Conservation (phyloP, 2,888 invertebrate species). For the Synanthedon myopaeformis region DNA sequence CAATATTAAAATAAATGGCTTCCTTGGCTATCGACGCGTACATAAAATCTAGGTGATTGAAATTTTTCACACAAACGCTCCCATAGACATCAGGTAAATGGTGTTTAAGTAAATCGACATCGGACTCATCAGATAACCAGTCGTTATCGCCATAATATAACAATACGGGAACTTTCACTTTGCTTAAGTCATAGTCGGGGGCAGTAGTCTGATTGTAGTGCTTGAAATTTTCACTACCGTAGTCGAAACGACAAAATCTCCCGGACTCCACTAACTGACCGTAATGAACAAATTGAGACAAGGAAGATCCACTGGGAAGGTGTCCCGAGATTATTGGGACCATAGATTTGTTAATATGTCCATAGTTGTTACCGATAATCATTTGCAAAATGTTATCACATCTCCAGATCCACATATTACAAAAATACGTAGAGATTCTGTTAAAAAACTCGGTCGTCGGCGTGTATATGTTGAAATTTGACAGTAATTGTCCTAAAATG, state of each 20-base stretch:
- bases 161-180: conserved; percentile 29
- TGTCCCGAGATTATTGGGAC: conserved; percentile 72
- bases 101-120: conserved; percentile 47
- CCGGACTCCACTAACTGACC: conserved; percentile 40
- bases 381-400: conserved; percentile 32
- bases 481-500: conserved; percentile 20
- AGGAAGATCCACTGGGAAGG: conserved; percentile 70
- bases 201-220: conserved; percentile 51
- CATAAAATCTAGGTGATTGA: conserved; percentile 76
- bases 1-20: conserved; percentile 59
- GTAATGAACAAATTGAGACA: conserved; percentile 58
- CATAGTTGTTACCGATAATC: conserved; percentile 27
- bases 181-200: conserved; percentile 38
- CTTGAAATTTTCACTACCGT: conserved; percentile 26
- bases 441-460: conserved; percentile 29
- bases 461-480: conserved; percentile 21
- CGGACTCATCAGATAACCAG: conserved; percentile 55
- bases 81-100: conserved; percentile 63
- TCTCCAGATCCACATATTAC: conserved; percentile 18
- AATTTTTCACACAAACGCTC: conserved; percentile 60
- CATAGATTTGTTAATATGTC: conserved; percentile 46
- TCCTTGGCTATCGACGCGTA: conserved; percentile 70
- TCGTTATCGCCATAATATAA: conserved; percentile 45
- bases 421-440: conserved; percentile 25
- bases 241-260: conserved; percentile 42